Evolutionary conservation across 2,113 vertebrate species (phyloP).

Genomic region (Psilopsiagon aymara): DNA sequence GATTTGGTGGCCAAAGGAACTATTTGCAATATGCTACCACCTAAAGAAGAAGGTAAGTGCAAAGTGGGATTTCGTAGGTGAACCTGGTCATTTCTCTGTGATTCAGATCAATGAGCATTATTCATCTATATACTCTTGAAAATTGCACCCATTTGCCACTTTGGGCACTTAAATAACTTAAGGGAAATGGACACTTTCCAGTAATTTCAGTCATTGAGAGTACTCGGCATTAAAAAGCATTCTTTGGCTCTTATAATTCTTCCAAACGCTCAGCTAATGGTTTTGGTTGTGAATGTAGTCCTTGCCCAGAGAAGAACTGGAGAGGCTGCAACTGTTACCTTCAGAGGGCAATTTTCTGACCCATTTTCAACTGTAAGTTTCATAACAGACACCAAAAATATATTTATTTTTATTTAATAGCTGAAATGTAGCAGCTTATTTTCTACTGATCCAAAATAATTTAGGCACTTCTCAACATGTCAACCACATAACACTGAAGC

Average conservation of each 20-base stretch:
- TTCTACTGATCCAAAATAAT: background rate
- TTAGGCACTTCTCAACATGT: background rate
- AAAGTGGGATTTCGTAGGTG: background rate
- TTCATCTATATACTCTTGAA: constrained; percentile 1
- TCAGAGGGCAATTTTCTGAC: background rate
- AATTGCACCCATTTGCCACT: constrained; percentile 39
- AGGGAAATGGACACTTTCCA: constrained; percentile 25
- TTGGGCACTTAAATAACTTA: constrained; percentile 40
- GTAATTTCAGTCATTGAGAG: constrained; percentile 51
- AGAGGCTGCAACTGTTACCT: background rate
- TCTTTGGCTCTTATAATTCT: constrained; percentile 34
- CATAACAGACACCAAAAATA: background rate
- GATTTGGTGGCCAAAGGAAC: background rate
- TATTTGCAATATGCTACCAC: background rate
- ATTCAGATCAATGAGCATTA: constrained; percentile 44
- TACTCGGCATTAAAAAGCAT: constrained; percentile 36
- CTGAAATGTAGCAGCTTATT: background rate
- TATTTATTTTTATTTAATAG: background rate
- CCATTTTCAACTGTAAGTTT: background rate
- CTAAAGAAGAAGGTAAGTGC: background rate
- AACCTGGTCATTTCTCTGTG: background rate
- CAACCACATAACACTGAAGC: background rate
- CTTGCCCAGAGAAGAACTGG: background rate
- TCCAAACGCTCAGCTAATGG: constrained; percentile 28
- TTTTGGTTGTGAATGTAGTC: background rate